Conservation (phyloP, 1,140 invertebrate genomes). For the Monochamus saltuarius region DNA sequence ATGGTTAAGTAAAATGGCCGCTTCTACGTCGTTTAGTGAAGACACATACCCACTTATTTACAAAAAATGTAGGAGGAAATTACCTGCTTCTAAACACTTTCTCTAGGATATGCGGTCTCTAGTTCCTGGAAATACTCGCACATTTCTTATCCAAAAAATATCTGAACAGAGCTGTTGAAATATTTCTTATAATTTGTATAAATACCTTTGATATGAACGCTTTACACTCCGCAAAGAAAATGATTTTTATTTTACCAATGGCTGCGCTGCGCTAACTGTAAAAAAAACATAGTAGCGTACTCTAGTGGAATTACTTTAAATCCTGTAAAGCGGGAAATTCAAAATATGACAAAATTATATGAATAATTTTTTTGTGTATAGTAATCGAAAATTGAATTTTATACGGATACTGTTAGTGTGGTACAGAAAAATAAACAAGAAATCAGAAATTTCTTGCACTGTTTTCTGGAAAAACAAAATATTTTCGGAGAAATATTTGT, state of each 20-base stretch:
- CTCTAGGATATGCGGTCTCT: neutral
- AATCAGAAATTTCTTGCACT: too few species aligned
- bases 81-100: neutral
- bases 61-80: neutral
- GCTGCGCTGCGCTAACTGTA: too few species aligned
- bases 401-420: too few species aligned
- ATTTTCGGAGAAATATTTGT: too few species aligned
- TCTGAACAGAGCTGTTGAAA: neutral
- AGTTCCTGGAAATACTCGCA: slow-evolving; percentile 7
- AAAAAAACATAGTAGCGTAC: too few species aligned
- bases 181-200: slow-evolving; percentile 6
- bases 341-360: too few species aligned
- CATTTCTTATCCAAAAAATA: slow-evolving; percentile 6
- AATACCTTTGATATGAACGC: slow-evolving; percentile 9
- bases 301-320: too few species aligned
- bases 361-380: too few species aligned
- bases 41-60: neutral
- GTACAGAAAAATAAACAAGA: too few species aligned
- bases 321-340: too few species aligned
- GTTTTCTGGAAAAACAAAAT: too few species aligned
- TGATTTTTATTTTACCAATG: neutral
- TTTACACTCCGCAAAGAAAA: slow-evolving; percentile 10
- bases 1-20: slow-evolving; percentile 12
- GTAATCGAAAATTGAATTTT: too few species aligned
- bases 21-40: slow-evolving; percentile 10